Conservation (phyloP, 2,113 vertebrate species). For the Phocoena phocoena region DNA sequence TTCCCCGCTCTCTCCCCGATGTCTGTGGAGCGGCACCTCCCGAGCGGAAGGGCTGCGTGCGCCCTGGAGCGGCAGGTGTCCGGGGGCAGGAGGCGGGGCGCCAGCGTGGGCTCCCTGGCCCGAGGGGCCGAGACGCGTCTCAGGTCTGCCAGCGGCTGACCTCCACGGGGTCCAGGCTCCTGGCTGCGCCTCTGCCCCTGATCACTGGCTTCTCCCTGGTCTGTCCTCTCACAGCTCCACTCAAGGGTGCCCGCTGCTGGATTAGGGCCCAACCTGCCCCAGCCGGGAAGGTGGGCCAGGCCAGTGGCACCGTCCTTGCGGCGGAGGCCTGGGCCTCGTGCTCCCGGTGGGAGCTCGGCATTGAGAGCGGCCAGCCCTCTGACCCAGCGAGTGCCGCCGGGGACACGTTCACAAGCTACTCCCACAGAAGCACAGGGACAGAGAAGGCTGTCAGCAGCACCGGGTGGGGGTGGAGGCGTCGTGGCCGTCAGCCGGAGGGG, state of each 20-base stretch:
- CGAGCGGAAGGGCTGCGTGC: too few species aligned
- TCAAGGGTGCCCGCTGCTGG: neutral
- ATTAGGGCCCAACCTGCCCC: neutral
- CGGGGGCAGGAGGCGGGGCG: too few species aligned
- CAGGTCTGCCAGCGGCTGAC: too few species aligned
- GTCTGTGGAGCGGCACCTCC: too few species aligned
- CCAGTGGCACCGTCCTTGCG: neutral
- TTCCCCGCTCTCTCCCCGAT: neutral
- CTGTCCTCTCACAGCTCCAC: neutral
- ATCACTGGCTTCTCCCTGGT: neutral
- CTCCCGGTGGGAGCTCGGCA: neutral
- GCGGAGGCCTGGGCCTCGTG: neutral
- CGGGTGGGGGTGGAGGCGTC: neutral
- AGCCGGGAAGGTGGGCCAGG: neutral
- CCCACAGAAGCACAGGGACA: neutral
- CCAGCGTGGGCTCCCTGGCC: too few species aligned
- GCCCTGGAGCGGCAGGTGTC: too few species aligned
- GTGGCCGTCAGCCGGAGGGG: neutral
- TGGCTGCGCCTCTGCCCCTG: neutral
- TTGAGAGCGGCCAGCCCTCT: neutral
- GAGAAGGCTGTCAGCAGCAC: neutral
- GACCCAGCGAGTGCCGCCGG: neutral
- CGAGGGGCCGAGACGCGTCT: too few species aligned
- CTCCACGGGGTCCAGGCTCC: neutral
- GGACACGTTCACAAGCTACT: neutral